phyloP scores from a whole-genome alignment of 2,113 vertebrate species.

The Chamaea fasciata region DNA sequence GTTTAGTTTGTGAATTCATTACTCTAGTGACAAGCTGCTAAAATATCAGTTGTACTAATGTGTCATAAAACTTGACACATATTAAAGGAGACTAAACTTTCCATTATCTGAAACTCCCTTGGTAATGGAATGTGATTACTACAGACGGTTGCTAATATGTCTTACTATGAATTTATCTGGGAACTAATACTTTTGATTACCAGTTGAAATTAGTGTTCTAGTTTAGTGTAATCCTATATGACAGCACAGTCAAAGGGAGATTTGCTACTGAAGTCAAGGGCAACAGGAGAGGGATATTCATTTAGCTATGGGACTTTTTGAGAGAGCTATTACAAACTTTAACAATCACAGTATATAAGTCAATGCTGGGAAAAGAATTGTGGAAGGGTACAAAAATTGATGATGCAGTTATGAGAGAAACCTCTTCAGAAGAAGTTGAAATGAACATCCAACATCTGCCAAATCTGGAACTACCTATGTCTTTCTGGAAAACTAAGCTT shows the following conservation, averaged over 20 bases:
- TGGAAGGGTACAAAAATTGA: background rate
- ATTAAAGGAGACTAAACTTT: conserved; percentile 66
- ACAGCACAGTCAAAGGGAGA: background rate
- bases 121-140: conserved; percentile 46
- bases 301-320: background rate
- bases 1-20: conserved; percentile 65
- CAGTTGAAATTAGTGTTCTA: conserved; percentile 11
- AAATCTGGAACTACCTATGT: background rate
- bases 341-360: background rate
- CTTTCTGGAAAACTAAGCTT: background rate
- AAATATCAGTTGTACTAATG: conserved; percentile 49
- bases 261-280: background rate
- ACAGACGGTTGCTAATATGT: conserved; percentile 56
- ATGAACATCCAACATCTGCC: background rate
- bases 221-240: background rate
- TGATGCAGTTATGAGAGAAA: background rate
- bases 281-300: background rate
- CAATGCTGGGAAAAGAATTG: background rate
- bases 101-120: conserved; percentile 53
- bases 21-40: conserved; percentile 42
- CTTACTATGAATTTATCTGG: conserved; percentile 21
- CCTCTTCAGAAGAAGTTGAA: background rate
- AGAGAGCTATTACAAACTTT: background rate
- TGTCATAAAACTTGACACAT: conserved; percentile 59
- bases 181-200: conserved; percentile 48